Evolutionary conservation across 2,797 vertebrate species (phyloP).

Genomic region (Lepilemur ruficaudatus): DNA sequence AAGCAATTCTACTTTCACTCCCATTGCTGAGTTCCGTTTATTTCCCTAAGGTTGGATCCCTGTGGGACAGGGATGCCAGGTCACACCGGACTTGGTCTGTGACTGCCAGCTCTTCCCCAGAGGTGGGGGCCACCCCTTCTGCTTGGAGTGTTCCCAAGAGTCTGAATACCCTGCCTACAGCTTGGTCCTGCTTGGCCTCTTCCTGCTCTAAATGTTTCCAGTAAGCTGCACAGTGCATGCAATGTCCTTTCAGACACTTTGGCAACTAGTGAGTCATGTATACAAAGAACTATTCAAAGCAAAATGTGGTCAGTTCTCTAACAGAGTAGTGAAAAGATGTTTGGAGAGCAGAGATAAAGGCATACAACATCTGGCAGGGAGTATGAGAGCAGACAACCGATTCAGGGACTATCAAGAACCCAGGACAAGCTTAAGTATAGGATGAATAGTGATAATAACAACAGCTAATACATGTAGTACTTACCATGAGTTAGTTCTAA

Average conservation of each 20-base stretch:
- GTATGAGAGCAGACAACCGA: slow-evolving; percentile 45
- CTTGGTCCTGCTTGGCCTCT: background rate
- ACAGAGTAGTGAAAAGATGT: slow-evolving; percentile 70
- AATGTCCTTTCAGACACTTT: slow-evolving; percentile 69
- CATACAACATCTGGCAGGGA: slow-evolving; percentile 60
- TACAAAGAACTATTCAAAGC: slow-evolving; percentile 77
- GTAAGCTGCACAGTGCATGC: slow-evolving; percentile 53
- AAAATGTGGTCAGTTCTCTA: slow-evolving; percentile 61
- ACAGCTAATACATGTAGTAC: background rate
- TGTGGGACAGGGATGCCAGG: background rate
- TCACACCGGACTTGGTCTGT: background rate
- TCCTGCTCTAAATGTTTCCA: slow-evolving; percentile 37
- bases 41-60: background rate
- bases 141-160: background rate
- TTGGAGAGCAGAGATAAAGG: slow-evolving; percentile 66
- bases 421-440: slow-evolving; percentile 23
- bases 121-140: background rate
- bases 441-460: background rate
- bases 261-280: slow-evolving; percentile 69
- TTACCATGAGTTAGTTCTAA: background rate
- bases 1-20: background rate
- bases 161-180: background rate
- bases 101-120: background rate
- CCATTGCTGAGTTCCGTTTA: background rate
- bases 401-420: slow-evolving; percentile 44